Conservation (phyloP, 2,797 vertebrate genomes). For the Podargus strigoides region DNA sequence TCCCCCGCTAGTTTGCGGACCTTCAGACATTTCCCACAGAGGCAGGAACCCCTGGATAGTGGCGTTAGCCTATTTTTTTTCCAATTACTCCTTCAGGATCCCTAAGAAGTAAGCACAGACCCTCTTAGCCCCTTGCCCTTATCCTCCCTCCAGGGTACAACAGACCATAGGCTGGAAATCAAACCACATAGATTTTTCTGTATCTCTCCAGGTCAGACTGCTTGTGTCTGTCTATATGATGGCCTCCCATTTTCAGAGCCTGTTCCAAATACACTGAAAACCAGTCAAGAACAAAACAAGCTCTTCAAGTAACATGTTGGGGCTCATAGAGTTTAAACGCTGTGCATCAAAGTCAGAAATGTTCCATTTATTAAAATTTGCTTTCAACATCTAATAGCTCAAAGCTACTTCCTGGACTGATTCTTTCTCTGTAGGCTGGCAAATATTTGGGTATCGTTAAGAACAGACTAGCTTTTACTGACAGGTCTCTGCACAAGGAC, state of each 20-base stretch:
- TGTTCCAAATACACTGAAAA: constrained; percentile 19
- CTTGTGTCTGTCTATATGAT: neutral
- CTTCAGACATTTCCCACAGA: neutral
- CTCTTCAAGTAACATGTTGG: neutral
- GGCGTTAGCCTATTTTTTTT: neutral
- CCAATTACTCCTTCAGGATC: neutral
- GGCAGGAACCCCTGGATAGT: neutral
- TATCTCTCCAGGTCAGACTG: neutral
- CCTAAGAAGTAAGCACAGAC: neutral
- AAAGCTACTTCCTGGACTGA: neutral
- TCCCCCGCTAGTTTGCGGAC: neutral
- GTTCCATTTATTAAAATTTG: neutral
- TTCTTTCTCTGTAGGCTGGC: neutral
- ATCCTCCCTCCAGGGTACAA: neutral
- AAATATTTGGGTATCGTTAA: neutral
- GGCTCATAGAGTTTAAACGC: neutral
- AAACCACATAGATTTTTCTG: neutral
- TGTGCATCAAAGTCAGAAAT: constrained; percentile 7
- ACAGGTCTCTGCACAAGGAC: neutral
- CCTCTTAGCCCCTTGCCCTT: neutral
- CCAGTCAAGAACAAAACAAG: constrained; percentile 28
- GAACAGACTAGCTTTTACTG: neutral
- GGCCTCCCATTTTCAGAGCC: neutral
- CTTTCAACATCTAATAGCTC: neutral
- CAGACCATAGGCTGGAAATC: neutral